Evolutionary conservation across 2,797 vertebrate species (phyloP), one percentile per base, ranked within the genome.

Genomic region (Petrocephalus sullivani): DNA sequence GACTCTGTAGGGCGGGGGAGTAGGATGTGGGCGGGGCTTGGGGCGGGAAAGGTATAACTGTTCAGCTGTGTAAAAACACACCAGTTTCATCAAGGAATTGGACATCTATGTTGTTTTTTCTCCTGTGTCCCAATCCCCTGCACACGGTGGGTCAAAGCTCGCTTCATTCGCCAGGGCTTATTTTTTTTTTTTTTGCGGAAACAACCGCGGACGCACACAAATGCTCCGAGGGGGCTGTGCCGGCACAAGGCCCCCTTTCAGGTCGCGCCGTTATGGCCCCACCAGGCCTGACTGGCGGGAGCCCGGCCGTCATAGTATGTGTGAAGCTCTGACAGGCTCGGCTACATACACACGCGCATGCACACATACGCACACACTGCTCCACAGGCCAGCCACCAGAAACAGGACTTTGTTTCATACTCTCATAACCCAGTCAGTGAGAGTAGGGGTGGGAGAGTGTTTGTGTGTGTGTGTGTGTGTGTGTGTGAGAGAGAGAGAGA

Each of bases 191-290:
- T 78, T 78, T 16, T 87, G 23, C 86, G 51, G 64, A 87, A 87
- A 54, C 33, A 41, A 37, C 56, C 57, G 14, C 78, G 87, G 90
- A 90, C 89, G 90, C 88, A 75, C 88, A 60, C 87, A 75, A 53
- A 61, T 67, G 54, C 51, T 85, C 67, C 90, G 90, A 84, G 88
- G 57, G 51, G 87, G 57, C 61, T 21, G 81, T 6, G 41, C 83
- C 87, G 46, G 88, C 89, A 92, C 90, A 92, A 91, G 86, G 90
- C 85, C 88, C 91, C 91, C 91, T 93, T 93, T 92, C 51, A 92
- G 91, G 93, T 21, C 91, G 89, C 88, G 88, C 89, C 87, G 10
- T 60, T 88, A 83, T 8, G 49, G 23, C 58, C 78, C 87, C 46
- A 23, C 87, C 87, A 64, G 37, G 46, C 46, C 41, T 84, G 81